Conservation (phyloP, 2,113 vertebrate species). For the Leptocoma aspasia region DNA sequence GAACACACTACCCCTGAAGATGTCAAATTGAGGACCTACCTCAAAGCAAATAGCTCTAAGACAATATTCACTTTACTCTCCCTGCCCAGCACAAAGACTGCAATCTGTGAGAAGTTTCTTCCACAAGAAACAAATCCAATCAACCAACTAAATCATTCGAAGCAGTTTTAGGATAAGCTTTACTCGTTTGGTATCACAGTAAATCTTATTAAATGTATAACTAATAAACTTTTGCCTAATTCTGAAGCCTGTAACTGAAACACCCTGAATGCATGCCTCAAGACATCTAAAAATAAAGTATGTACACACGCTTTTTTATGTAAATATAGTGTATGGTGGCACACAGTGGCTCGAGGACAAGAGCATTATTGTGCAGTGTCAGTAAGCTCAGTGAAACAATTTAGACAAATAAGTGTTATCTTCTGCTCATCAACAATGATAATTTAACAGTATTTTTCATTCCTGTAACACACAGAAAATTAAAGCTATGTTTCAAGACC, state of each 20-base stretch:
- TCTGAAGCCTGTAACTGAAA: not conserved
- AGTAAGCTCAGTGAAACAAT: not conserved
- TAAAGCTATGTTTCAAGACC: not conserved
- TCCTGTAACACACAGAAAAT: not conserved
- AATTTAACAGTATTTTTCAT: not conserved
- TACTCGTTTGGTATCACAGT: not conserved
- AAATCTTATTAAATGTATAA: not conserved
- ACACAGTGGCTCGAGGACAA: not conserved
- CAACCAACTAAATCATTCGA: not conserved
- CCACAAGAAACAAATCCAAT: not conserved
- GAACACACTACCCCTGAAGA: not conserved
- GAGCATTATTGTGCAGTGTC: not conserved
- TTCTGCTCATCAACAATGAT: not conserved
- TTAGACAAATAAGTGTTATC: not conserved
- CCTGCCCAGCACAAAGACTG: not conserved
- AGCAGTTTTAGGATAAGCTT: not conserved
- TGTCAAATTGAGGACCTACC: not conserved
- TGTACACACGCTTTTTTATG: rapidly evolving
- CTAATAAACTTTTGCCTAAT: not conserved
- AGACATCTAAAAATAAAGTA: not conserved
- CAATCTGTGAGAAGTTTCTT: not conserved
- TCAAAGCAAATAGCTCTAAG: not conserved
- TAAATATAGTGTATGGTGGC: rapidly evolving
- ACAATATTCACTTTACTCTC: not conserved
- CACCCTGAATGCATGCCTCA: not conserved